Evolutionary conservation across 2,797 vertebrate species (phyloP).

Genomic region (Pipistrellus nathusii): DNA sequence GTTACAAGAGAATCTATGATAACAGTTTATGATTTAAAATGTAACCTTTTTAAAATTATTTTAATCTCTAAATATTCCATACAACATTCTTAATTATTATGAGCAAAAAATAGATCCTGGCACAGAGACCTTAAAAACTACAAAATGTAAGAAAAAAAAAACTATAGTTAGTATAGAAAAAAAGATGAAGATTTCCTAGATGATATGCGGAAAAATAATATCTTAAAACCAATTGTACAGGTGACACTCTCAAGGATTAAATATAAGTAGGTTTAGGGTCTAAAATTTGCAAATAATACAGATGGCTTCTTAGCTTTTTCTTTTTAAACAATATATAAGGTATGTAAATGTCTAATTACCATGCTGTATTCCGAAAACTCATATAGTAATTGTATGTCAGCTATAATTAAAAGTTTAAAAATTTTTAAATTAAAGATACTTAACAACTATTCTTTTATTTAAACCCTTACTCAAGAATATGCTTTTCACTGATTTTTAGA

Average conservation of each 20-base stretch:
- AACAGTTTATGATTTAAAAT: neutral
- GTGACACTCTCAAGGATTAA: slow-evolving; percentile 23
- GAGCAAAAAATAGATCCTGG: slow-evolving; percentile 27
- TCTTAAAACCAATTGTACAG: neutral
- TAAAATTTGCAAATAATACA: slow-evolving; percentile 27
- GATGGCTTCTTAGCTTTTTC: neutral
- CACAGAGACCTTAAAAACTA: neutral
- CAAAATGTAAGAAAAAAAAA: slow-evolving; percentile 23
- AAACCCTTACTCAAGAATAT: neutral
- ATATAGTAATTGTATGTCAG: neutral
- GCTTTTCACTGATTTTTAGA: neutral
- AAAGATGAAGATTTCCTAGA: slow-evolving; percentile 50
- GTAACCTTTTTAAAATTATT: neutral
- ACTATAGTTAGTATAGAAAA: slow-evolving; percentile 2
- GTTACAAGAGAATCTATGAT: neutral
- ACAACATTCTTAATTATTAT: neutral
- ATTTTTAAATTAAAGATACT: neutral
- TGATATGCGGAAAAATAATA: neutral
- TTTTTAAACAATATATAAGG: neutral
- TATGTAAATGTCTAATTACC: neutral
- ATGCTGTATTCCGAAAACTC: neutral
- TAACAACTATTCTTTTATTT: neutral
- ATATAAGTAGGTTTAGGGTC: neutral
- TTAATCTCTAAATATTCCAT: slow-evolving; percentile 25
- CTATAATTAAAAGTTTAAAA: neutral